Percentiles rank a stretch among this genome's conserved stretches.
These are phyloP conservation scores for Ictalurus furcatus DNA, from an alignment of 2,113 vertebrate species.

Conservation along the genomic window DNA sequence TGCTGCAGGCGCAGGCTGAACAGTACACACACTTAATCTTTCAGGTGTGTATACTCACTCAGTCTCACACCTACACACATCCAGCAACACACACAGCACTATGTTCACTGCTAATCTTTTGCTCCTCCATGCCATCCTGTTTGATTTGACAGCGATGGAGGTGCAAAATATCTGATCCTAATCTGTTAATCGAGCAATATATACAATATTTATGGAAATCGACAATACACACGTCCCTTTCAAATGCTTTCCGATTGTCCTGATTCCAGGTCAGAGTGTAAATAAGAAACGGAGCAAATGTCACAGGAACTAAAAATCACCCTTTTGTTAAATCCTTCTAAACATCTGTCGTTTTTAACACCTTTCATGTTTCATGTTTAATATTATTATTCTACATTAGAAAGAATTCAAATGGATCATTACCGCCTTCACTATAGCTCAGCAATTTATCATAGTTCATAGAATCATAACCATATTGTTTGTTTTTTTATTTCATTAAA, in stretches of 20 bases:
- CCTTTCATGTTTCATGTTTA: not conserved
- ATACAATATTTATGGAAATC: not conserved
- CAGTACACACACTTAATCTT: slow-evolving; percentile 89
- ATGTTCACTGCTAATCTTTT: not conserved
- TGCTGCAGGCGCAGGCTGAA: slow-evolving; percentile 90
- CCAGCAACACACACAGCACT: not conserved
- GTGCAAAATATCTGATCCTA: not conserved
- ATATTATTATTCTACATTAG: not conserved
- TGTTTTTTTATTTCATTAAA: not conserved
- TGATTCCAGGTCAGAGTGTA: not conserved
- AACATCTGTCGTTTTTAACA: not conserved
- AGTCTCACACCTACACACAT: not conserved
- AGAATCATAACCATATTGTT: not conserved
- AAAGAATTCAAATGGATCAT: not conserved
- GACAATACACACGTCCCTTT: not conserved
- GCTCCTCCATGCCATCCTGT: not conserved
- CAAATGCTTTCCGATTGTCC: not conserved
- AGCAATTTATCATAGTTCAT: not conserved
- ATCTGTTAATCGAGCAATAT: not conserved
- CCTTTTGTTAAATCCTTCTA: not conserved
- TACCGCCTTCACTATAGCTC: not conserved
- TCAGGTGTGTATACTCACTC: slow-evolving; percentile 77
- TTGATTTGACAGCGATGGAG: not conserved
- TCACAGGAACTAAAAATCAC: not conserved
- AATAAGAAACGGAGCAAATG: not conserved